These are phyloP conservation scores for Syrista parreyssii DNA, from an alignment of 2,888 invertebrate species.

Conservation along the genomic window DNA sequence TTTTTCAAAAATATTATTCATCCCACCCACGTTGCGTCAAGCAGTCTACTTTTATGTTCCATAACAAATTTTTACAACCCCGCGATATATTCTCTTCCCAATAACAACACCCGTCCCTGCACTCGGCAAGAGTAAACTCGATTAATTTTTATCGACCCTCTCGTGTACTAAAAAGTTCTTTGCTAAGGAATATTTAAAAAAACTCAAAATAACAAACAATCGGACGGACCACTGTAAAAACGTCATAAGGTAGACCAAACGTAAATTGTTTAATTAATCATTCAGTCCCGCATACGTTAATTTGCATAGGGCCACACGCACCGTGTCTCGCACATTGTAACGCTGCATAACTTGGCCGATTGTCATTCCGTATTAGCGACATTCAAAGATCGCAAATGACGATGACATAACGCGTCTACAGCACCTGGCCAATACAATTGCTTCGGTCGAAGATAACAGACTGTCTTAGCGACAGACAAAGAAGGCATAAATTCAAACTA, in stretches of 20 bases:
- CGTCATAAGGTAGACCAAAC: not conserved
- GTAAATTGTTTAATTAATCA: not conserved
- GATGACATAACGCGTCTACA: not conserved
- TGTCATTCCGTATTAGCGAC: not conserved
- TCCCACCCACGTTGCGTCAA: no score
- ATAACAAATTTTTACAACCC: no score
- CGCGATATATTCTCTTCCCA: no score
- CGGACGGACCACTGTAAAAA: not conserved
- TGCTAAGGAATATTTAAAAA: no score
- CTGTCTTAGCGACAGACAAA: not conserved
- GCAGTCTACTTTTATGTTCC: no score
- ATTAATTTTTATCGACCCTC: no score
- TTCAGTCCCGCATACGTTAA: not conserved
- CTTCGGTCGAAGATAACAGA: not conserved
- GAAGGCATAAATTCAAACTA: no score
- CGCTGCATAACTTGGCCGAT: not conserved
- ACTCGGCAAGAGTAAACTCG: no score
- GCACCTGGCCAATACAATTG: not conserved
- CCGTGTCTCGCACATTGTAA: not conserved
- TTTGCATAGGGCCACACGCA: not conserved
- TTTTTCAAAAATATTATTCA: no score
- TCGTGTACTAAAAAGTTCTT: no score
- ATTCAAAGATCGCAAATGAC: not conserved
- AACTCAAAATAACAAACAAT: not conserved
- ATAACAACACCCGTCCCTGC: no score